Percentiles rank a stretch among this genome's conserved stretches.
phyloP scores from a whole-genome alignment of 2,888 invertebrate genomes.

The Polymixis lichenea region DNA sequence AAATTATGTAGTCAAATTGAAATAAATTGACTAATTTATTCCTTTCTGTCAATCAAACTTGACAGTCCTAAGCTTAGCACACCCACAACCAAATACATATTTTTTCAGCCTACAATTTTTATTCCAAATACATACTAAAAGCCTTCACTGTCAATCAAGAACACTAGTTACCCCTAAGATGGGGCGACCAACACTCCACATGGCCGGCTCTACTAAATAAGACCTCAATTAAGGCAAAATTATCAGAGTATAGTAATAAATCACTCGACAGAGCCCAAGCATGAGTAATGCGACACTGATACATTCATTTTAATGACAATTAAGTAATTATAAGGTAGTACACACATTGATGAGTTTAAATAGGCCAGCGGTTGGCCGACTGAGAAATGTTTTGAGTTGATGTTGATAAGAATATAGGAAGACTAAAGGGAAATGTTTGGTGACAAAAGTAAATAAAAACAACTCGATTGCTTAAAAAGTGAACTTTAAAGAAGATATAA shows the following conservation, averaged over 20 bases:
- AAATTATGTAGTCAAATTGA: no score
- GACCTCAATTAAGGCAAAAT: conserved; percentile 53
- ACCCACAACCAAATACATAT: conserved; percentile 23
- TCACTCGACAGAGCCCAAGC: conserved; percentile 33
- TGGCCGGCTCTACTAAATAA: conserved; percentile 49
- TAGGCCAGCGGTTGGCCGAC: conserved; percentile 28
- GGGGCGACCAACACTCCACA: conserved; percentile 44
- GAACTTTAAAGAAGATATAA: neutral
- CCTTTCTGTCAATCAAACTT: conserved; percentile 15
- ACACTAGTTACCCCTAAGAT: conserved; percentile 56
- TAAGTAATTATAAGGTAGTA: conserved; percentile 45
- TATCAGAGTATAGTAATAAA: conserved; percentile 55
- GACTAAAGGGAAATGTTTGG: neutral
- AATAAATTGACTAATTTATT: conserved; percentile 20
- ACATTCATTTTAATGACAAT: conserved; percentile 59
- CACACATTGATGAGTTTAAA: conserved; percentile 36
- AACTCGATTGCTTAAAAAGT: no score
- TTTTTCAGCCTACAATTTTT: conserved; percentile 7
- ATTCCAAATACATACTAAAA: conserved; percentile 36
- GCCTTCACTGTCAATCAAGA: conserved; percentile 59
- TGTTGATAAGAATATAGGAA: neutral
- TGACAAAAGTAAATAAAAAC: no score
- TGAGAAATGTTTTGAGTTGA: neutral
- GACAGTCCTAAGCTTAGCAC: conserved; percentile 26
- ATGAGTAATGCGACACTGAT: conserved; percentile 53